A percentile compares a stretch with the other conserved stretches of the same genome.
Evolutionary conservation across 2,888 invertebrate genomes (phyloP).

Genomic region (Alloplasta piceator): DNA sequence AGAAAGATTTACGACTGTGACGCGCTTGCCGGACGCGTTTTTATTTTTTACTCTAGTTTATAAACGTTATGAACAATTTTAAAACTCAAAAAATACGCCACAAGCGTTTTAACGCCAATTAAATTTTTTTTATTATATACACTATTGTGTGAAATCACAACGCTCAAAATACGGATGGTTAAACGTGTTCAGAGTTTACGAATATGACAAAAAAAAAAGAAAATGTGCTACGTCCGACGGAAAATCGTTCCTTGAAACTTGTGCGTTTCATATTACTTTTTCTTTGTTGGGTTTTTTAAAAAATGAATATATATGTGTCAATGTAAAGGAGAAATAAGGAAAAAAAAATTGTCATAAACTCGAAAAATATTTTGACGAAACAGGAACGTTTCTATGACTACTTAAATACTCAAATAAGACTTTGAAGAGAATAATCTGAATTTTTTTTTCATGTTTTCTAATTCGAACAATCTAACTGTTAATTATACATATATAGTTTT

Average conservation of each 20-base stretch:
- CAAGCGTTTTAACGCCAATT: neutral
- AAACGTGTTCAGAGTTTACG: constrained; percentile 59
- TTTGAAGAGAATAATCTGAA: constrained; percentile 25
- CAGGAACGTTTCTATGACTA: constrained; percentile 17
- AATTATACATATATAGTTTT: constrained; percentile 24
- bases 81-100: no score
- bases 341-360: constrained; percentile 35
- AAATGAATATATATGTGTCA: constrained; percentile 54
- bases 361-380: constrained; percentile 29
- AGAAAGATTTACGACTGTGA: constrained; percentile 53
- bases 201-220: constrained; percentile 21
- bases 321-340: constrained; percentile 37
- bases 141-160: constrained; percentile 49
- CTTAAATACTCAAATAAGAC: constrained; percentile 57
- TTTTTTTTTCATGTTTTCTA: constrained; percentile 23
- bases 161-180: constrained; percentile 62
- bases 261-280: constrained; percentile 68
- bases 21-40: constrained; percentile 59
- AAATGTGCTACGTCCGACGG: constrained; percentile 50
- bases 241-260: constrained; percentile 63
- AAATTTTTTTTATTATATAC: constrained; percentile 35
- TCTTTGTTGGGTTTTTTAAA: constrained; percentile 47
- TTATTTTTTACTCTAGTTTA: constrained; percentile 56
- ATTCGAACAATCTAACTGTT: constrained; percentile 11
- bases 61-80: constrained; percentile 44